Base-by-base conservation (phyloP, 2,888 invertebrate species). In the Sicus ferrugineus region DNA sequence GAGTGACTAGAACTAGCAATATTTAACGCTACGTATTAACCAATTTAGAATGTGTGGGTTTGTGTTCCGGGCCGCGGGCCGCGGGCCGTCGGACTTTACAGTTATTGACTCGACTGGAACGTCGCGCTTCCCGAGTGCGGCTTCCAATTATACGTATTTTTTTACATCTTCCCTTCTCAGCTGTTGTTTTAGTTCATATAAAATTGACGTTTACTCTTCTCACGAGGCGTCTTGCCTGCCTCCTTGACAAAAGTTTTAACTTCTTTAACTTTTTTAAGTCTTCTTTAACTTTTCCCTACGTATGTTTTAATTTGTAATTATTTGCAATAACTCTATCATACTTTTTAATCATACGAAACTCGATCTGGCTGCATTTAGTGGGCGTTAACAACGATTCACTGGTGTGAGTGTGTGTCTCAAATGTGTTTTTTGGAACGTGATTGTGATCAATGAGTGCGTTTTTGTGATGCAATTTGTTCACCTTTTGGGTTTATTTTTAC, bases 171-270 rank as follows among this genome's bases (percentile, higher is more conserved):
- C n/a, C n/a, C n/a, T n/a, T n/a, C n/a, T n/a, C n/a, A n/a, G n/a
- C n/a, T n/a, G n/a, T n/a, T 42, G 26, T n/a, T 66, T 56, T 58
- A 26, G 19, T 28, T 28, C 21, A 9, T 28, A 48, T 59, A 30
- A 67, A 67, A 67, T 67, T 67, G 67, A 67, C 67, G 59, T 67
- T 38, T 59, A 46, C 46, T 54, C 42, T n/a, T n/a, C n/a, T n/a
- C n/a, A n/a, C n/a, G 19, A 34, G 16, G 23, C 16, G 42, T 42
- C 23, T 31, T 31, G 28, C 31, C 23, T 21, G 34, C 38, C 30
- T 16, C 23, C 4, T 58, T 46, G 66, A 16, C 31, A 58, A 42
- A 30, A 30, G n/a, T 59, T 67, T 48, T 38, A 31, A 0, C 14
- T 54, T 5, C 38, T 46, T 26, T 6, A 6, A 16, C 46, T 7